Evolutionary conservation across 2,113 vertebrate genomes (phyloP), one percentile per base, ranked within the genome.

Genomic region (Bubo scandiacus): DNA sequence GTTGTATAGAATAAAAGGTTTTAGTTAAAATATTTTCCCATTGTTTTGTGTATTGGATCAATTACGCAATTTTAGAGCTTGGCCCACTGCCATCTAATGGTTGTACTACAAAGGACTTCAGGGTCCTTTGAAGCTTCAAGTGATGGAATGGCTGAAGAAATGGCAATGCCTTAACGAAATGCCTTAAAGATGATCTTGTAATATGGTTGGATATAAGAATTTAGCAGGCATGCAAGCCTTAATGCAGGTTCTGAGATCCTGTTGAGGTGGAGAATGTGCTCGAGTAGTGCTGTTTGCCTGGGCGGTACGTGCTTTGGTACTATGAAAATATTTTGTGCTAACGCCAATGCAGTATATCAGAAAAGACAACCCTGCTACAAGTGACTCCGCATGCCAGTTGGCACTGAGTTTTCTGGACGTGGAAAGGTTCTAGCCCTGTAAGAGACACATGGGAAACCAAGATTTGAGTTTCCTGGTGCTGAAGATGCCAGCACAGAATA

Each of bases 1-100:
- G 91, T 97, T 98, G 97, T 98, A 97, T 97, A 98, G 97, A 98
- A 98, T 98, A 98, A 98, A 98, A 98, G 92, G 92, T 98, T 98
- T 98, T 98, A 98, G 98, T 97, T 98, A 98, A 97, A 97, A 96
- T 90, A 88, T 38, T 94, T 95, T 71, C 23, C 47, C 74, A 75
- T 75, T 54, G 83, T 71, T 92, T 66, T 86, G 82, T 95, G 74
- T 94, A 6, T 58, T 86, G 83, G 81, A 91, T 95, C 57, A 67
- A 10, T 51, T 72, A 21, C 7, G 12, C 20, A 4, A 1, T 67
- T 84, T 51, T 25, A 63, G 83, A 74, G 68, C 68, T 86, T 70
- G 62, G 38, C 22, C 40, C 7, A 1, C 26, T 83, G 49, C 57
- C 38, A 11, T 34, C 16, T 17, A 23, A 16, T 9, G 30, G 47